These are phyloP conservation scores for Sminthurinus signatus DNA, from an alignment of 1,140 invertebrate genomes.

Conservation along the genomic window DNA sequence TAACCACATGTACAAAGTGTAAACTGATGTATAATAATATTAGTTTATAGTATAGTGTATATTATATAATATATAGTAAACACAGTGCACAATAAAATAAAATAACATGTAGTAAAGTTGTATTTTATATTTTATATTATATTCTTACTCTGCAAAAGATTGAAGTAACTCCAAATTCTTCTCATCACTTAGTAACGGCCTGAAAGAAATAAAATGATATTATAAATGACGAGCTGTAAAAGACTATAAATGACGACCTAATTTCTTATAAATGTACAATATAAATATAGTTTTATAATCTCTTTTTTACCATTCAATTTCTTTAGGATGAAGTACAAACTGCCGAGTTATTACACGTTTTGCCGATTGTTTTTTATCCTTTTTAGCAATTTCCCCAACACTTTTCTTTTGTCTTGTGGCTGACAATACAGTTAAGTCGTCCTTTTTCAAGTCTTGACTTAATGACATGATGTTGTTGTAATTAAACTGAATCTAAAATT, in stretches of 20 bases:
- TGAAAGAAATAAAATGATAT: neutral
- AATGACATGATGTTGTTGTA: no score
- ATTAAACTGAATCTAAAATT: no score
- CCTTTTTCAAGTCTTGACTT: no score
- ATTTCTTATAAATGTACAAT: neutral
- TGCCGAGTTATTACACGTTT: neutral
- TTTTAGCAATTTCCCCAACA: constrained; percentile 5
- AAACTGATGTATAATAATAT: neutral
- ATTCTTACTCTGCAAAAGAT: neutral
- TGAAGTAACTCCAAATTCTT: neutral
- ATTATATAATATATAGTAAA: neutral
- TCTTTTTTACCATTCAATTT: constrained; percentile 30
- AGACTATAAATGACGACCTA: neutral
- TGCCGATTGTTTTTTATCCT: neutral
- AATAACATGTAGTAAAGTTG: neutral
- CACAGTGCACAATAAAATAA: neutral
- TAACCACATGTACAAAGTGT: neutral
- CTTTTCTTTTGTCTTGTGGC: neutral
- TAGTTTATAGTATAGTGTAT: neutral
- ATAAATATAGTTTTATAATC: neutral
- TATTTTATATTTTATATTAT: neutral
- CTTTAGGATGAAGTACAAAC: constrained; percentile 23
- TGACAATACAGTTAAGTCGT: neutral
- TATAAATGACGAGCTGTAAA: neutral
- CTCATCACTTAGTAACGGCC: neutral